Conservation (phyloP, 2,888 invertebrate species). For the Agriopis aurantiaria region DNA sequence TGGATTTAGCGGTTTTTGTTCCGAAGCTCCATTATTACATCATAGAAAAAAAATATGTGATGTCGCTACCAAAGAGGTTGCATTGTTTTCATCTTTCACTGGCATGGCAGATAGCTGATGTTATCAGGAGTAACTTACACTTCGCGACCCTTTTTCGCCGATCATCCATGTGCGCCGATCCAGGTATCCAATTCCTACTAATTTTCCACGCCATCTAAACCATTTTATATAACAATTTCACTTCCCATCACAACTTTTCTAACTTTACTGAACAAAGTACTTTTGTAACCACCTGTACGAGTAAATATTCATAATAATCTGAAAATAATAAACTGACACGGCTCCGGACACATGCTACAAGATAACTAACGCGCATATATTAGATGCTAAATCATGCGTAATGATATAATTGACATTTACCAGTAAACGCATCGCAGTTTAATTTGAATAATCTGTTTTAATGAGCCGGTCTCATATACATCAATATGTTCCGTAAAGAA, state of each 20-base stretch:
- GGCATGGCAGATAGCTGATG: too few species aligned
- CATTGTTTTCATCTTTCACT: too few species aligned
- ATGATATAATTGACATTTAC: constrained; percentile 41
- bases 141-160: too few species aligned
- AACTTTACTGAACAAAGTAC: background rate
- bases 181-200: too few species aligned
- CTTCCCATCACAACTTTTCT: background rate
- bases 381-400: constrained; percentile 35
- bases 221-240: background rate
- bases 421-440: constrained; percentile 21
- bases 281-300: constrained; percentile 23
- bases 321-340: constrained; percentile 40
- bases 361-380: constrained; percentile 28
- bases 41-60: too few species aligned
- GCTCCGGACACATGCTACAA: constrained; percentile 38
- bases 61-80: too few species aligned
- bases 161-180: too few species aligned
- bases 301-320: constrained; percentile 25
- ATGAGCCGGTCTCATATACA: background rate
- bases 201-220: background rate
- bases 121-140: too few species aligned
- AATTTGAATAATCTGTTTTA: constrained; percentile 22
- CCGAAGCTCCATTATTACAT: too few species aligned
- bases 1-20: too few species aligned
- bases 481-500: too few species aligned